Evolutionary conservation across 2,797 vertebrate species (phyloP), one percentile per base, ranked within the genome.

Genomic region (Notoglanidium macrostoma): DNA sequence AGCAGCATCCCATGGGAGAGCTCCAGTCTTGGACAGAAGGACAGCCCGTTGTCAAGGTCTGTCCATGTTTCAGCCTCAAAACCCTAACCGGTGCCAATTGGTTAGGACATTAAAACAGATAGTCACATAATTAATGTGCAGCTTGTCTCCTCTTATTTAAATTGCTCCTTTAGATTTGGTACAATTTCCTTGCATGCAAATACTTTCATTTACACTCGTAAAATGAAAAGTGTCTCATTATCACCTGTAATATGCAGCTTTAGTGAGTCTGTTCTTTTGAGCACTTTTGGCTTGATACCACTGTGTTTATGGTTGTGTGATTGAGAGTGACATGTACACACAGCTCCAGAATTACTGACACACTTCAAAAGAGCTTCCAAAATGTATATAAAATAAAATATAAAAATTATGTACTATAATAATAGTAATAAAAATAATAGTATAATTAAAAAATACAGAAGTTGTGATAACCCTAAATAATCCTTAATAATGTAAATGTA

Each of bases 11-110:
- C 78, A 93, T 94, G 90, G 90, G 93, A 85, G 91, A 89, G 23
- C 90, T 91, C 63, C 93, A 95, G 76, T 90, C 90, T 29, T 93
- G 91, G 85, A 61, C 85, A 14, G 95, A 94, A 84, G 93, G 89
- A 85, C 94, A 95, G 90, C 86, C 94, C 83, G 89, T 92, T 74
- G 85, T 51, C 81, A 94, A 95, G 93, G 96, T 95, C 85, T 83
- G 93, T 90, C 65, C 51, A 72, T 21, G 23, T 68, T 83, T 59
- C 54, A 79, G 55, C 32, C 10, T 79, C 17, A 35, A 35, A 79
- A 23, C 35, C 35, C 35, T 35, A 35, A 35, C 29, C 55, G 8
- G 11, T 21, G n/a, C 29, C 74, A 32, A 3, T 17, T 26, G 32
- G 55, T 61, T 61, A 26, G 5, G 35, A 63, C 35, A 61, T 44